These are phyloP conservation scores for Vimba vimba DNA, from an alignment of 2,113 vertebrate genomes.

Conservation along the genomic window DNA sequence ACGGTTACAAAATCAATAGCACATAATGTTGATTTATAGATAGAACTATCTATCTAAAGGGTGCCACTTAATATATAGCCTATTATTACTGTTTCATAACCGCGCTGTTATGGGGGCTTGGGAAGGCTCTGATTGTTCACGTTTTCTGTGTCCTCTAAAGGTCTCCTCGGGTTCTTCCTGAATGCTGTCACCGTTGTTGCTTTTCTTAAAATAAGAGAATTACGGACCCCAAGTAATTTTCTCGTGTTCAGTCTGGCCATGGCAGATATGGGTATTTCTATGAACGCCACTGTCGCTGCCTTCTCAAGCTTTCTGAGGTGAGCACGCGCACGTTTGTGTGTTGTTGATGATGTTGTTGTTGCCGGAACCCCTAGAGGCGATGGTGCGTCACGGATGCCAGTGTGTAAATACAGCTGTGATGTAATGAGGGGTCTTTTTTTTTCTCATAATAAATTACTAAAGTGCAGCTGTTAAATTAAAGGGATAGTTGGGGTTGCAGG, in stretches of 20 bases:
- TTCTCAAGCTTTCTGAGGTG: slow-evolving; percentile 94
- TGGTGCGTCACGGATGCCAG: neutral
- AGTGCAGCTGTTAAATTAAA: neutral
- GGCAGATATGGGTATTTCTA: slow-evolving; percentile 89
- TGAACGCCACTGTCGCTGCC: slow-evolving; percentile 89
- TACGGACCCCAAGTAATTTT: slow-evolving; percentile 89
- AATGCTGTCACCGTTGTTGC: slow-evolving; percentile 88
- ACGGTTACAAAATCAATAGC: neutral
- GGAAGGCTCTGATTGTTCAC: neutral
- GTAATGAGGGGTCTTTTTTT: neutral
- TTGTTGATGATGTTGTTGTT: slow-evolving; percentile 5
- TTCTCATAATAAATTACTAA: neutral
- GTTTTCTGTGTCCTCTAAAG: slow-evolving; percentile 73
- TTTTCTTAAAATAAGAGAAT: slow-evolving; percentile 88
- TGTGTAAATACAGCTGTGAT: slow-evolving; percentile 21
- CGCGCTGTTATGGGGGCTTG: neutral
- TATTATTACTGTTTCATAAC: neutral
- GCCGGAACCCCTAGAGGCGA: neutral
- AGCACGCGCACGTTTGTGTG: slow-evolving; percentile 55
- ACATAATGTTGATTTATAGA: neutral
- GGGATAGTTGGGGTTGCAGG: neutral
- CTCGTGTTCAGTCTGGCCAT: slow-evolving; percentile 89
- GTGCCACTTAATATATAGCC: neutral
- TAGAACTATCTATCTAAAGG: neutral
- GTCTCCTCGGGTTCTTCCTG: slow-evolving; percentile 89